A percentile compares a stretch with the other conserved stretches of the same genome.
Conservation (phyloP, 2,113 vertebrate species). For the Mobula birostris region DNA sequence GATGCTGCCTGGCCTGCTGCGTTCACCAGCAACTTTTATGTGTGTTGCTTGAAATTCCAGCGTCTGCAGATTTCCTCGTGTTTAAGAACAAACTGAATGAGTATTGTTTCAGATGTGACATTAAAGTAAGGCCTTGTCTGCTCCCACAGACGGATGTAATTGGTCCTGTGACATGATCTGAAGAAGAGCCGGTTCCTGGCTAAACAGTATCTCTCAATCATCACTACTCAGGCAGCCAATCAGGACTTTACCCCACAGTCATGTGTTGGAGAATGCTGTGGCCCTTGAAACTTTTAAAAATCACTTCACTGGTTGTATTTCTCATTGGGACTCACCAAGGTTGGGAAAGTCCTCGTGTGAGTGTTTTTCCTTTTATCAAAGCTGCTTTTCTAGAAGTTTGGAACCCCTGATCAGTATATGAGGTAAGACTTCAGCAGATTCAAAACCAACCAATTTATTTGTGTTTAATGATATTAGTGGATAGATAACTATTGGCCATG, state of each 20-base stretch:
- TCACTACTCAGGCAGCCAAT: neutral
- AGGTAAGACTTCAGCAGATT: neutral
- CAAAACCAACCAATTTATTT: neutral
- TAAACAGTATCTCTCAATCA: neutral
- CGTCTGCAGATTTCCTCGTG: no score
- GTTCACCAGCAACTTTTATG: no score
- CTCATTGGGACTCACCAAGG: neutral
- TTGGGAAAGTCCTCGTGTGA: no score
- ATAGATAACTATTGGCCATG: neutral
- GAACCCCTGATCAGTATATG: neutral
- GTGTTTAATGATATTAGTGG: neutral
- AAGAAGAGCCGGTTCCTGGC: neutral
- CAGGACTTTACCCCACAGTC: neutral
- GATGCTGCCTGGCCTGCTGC: no score
- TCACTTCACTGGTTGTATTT: neutral
- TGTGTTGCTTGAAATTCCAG: no score
- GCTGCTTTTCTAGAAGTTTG: no score
- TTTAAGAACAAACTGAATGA: neutral
- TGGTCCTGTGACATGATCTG: neutral
- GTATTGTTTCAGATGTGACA: neutral
- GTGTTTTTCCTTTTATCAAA: neutral
- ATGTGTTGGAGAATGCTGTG: neutral
- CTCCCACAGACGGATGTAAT: neutral
- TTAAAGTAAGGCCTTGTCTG: neutral
- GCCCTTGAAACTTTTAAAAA: neutral